These are phyloP conservation scores for Dromiciops gliroides DNA, from an alignment of 2,113 vertebrate genomes.

Conservation along the genomic window DNA sequence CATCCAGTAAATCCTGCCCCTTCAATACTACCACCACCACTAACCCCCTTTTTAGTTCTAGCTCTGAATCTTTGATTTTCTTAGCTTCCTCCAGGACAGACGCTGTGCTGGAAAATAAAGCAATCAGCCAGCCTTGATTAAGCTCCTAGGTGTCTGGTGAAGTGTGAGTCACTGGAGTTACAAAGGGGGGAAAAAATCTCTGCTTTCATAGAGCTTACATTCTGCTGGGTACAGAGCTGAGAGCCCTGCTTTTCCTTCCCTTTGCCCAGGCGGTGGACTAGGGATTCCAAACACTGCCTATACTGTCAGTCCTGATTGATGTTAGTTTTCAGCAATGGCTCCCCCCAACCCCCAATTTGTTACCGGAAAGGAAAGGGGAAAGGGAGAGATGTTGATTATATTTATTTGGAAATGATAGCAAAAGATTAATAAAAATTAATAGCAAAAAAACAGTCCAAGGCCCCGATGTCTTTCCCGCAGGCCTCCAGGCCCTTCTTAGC, in stretches of 20 bases:
- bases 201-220: not conserved
- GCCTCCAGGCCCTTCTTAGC: not conserved
- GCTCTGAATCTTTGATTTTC: not conserved
- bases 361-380: not conserved
- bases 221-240: not conserved
- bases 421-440: not conserved
- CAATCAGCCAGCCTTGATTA: not conserved
- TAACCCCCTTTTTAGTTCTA: not conserved
- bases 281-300: not conserved
- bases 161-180: not conserved
- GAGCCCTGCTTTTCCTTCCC: not conserved
- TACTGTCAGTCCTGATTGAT: not conserved
- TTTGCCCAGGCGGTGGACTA: not conserved
- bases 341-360: not conserved
- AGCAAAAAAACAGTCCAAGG: not conserved
- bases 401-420: not conserved
- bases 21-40: too few relatives aligned
- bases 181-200: not conserved
- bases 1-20: not conserved
- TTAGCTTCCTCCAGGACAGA: not conserved
- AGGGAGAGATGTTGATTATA: not conserved
- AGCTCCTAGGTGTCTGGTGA: not conserved
- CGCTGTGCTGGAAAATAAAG: not conserved
- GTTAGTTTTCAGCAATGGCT: too few relatives aligned
- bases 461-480: not conserved